Evolutionary conservation across 2,888 invertebrate genomes (phyloP), one percentile per base, ranked within the genome.

Genomic region (Catocala fraxini): DNA sequence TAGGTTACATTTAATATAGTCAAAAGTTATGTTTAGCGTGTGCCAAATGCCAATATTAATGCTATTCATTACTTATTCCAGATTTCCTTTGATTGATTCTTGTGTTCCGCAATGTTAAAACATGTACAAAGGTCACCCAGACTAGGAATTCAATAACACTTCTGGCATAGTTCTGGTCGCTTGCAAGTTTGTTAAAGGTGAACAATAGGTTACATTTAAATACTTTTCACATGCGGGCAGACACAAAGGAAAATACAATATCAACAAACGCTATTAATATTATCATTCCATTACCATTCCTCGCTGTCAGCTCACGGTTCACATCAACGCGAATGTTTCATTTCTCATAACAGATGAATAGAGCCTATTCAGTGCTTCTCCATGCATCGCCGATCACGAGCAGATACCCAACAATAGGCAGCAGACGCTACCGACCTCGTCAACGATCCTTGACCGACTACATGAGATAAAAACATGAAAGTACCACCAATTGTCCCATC

Each of bases 381-480:
- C 79, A 85, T 82, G 88, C 80, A 82, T 69, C 75, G 80, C 47
- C 67, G 83, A 75, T 81, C 83, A 82, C 82, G 82, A 80, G 69
- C 68, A 70, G 77, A 71, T 68, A 74, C 67, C 69, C 63, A 79
- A 87, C 86, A 85, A 87, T 86, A 74, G 82, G 73, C 75, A 79
- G 79, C 71, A 68, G 75, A 74, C 55, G 66, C 76, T 79, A 71
- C 79, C 78, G 80, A 78, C 86, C 87, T 86, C 83, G 78, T 55
- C 70, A 69, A 60, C 74, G 64, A 82, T 75, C 87, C 88, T 88
- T 88, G 88, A 83, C 88, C 84, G 80, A 80, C 67, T 73, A 63
- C 67, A 65, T 54, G 51, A 75, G 71, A 79, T 75, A 79, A 78
- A 82, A 78, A 79, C 75, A 73, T 65, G 55, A 65, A 68, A 71